Conservation (phyloP, 2,797 vertebrate species). For the Selene dorsalis region DNA sequence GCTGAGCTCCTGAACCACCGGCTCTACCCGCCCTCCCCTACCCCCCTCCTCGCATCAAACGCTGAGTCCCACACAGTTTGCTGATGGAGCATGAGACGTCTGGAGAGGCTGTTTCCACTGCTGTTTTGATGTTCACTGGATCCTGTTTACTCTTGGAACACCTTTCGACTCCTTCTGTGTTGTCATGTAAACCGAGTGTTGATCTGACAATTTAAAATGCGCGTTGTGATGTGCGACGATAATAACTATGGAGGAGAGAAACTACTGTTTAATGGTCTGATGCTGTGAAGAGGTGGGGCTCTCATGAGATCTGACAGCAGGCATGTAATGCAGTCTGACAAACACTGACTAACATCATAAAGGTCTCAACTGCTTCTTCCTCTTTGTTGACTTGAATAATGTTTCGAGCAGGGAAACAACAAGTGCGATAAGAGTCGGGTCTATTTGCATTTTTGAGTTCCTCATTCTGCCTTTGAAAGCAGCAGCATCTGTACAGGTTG, state of each 20-base stretch:
- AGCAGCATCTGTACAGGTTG: conserved; percentile 60
- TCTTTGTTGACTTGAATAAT: conserved; percentile 63
- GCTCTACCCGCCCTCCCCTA: conserved; percentile 9
- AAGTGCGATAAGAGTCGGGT: conserved; percentile 68
- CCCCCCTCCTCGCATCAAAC: background rate
- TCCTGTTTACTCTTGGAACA: conserved; percentile 39
- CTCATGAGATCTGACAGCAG: background rate
- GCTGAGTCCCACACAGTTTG: conserved; percentile 60
- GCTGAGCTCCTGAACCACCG: conserved; percentile 46
- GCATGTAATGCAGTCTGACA: conserved; percentile 18
- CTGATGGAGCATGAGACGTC: conserved; percentile 62
- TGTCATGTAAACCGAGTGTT: conserved; percentile 28
- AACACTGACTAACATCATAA: conserved; percentile 28
- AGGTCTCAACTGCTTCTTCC: conserved; percentile 56
- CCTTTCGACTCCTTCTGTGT: conserved; percentile 5
- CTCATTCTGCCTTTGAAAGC: conserved; percentile 76
- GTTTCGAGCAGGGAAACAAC: conserved; percentile 74
- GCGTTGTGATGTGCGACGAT: background rate
- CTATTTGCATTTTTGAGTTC: conserved; percentile 85
- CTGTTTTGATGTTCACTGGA: conserved; percentile 60
- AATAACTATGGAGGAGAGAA: background rate
- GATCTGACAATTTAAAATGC: conserved; percentile 24
- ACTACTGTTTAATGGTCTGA: background rate
- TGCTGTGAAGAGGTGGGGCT: background rate
- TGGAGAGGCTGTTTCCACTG: conserved; percentile 39